Conservation (phyloP, 2,113 vertebrate species). For the Canis aureus region DNA sequence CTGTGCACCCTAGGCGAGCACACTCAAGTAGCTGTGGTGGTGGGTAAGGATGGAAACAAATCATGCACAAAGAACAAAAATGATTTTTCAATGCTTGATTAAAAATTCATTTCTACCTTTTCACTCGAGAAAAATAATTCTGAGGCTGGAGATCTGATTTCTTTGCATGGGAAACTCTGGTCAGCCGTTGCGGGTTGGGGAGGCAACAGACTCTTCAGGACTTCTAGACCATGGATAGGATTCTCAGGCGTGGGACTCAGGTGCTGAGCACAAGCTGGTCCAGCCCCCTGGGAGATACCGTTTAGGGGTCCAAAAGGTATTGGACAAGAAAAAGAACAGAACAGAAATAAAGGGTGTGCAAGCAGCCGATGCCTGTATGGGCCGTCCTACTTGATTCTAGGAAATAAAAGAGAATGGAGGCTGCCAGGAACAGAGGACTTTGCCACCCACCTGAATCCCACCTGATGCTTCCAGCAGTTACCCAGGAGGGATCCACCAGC, state of each 20-base stretch:
- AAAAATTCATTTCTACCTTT: constrained; percentile 23
- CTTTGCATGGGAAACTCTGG: not conserved
- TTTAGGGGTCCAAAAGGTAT: not conserved
- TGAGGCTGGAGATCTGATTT: not conserved
- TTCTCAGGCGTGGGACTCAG: accelerated
- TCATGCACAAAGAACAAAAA: not conserved
- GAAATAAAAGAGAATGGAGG: accelerated
- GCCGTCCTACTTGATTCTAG: accelerated
- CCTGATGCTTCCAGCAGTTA: not conserved
- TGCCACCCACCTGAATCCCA: accelerated
- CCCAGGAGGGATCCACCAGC: not conserved
- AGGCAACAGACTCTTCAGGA: accelerated
- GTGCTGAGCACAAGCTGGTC: accelerated
- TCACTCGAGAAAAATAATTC: not conserved
- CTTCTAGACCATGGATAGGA: accelerated
- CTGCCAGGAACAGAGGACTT: not conserved
- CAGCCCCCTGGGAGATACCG: accelerated
- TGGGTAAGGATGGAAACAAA: not conserved
- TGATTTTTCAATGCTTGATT: not conserved
- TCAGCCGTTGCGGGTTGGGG: not conserved
- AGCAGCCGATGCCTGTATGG: accelerated
- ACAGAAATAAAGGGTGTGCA: accelerated
- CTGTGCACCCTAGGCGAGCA: accelerated
- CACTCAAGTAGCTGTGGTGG: not conserved
- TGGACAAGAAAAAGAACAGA: accelerated